Base-by-base conservation (phyloP, 2,888 invertebrate genomes). In the Entomobrya multifasciata region DNA sequence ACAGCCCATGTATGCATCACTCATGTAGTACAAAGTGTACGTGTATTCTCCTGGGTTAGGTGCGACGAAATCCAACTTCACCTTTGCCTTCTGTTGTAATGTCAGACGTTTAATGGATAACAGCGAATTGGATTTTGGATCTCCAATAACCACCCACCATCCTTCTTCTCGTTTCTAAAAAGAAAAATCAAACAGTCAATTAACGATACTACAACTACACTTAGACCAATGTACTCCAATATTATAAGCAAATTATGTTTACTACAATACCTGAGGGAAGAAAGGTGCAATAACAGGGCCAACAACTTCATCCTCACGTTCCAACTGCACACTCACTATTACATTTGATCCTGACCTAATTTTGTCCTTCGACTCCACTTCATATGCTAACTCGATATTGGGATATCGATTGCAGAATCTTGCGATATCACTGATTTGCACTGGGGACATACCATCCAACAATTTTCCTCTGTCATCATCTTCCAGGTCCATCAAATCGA, bases 331-430 rank as follows among this genome's bases (percentile, higher is more conserved):
- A 15, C 96, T 95, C 0, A 99, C 96, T 92, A 96, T 96, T 0
- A 99, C 97, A 0, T 97, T 95, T 22, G 96, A 96, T 10, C 98
- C 98, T 1, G 96, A 96, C 91, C 93, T 94, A 91, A 97, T 94
- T 88, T 94, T 94, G 87, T 97, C 96, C 91, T 96, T 96, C 88
- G 96, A 96, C 81, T 95, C 93, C 1, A 99, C 96, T 93, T 99
- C 97, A 91, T 98, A 98, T 0, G 95, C 96, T 92, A 99, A 95
- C 92, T 99, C 99, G 89, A 99, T 99, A 92, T 99, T 99, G 0
- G 99, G 99, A 93, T 99, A 99, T 20, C 99, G 94, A 93, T 99
- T 99, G 93, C 99, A 99, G 94, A 99, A 99, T 52, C 97, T 94
- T 0, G 99, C 99, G 0, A 99, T 99, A 92, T 99, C 99, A 0